These are phyloP conservation scores for Cataglyphis altisquamis DNA, from an alignment of 2,888 invertebrate species.

Conservation along the genomic window DNA sequence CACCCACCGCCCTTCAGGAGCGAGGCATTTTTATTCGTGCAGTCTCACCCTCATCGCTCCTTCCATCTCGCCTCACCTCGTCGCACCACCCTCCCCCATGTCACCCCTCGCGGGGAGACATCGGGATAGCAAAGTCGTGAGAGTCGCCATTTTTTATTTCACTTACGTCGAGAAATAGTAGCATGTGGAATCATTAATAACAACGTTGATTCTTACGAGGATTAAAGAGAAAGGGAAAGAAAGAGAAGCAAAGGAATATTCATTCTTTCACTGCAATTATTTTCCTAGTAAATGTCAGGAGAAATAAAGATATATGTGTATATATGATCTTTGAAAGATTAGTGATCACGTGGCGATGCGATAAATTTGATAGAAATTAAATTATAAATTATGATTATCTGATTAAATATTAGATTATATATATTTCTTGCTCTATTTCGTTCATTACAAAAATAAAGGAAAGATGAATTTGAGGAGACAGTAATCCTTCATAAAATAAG, in stretches of 20 bases:
- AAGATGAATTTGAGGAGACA: not conserved
- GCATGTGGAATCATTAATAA: conserved; percentile 75
- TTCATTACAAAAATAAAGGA: not conserved
- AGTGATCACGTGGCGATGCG: conserved; percentile 64
- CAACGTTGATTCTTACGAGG: conserved; percentile 73
- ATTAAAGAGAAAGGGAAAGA: conserved; percentile 64
- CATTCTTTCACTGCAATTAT: conserved; percentile 54
- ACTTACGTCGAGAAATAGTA: conserved; percentile 72
- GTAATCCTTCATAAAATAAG: not conserved
- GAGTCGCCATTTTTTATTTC: conserved; percentile 79
- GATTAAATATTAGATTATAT: not conserved
- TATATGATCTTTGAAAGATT: conserved; percentile 65
- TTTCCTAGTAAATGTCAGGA: conserved; percentile 62
- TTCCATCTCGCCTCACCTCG: conserved; percentile 73
- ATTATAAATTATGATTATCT: not conserved
- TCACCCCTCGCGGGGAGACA: conserved; percentile 76
- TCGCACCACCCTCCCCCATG: conserved; percentile 62
- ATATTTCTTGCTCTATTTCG: not conserved
- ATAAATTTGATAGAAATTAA: conserved; percentile 60
- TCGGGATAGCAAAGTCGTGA: conserved; percentile 78
- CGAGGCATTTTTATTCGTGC: conserved; percentile 85
- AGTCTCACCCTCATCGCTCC: conserved; percentile 73
- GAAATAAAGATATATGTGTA: conserved; percentile 58
- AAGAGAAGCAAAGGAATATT: conserved; percentile 5
- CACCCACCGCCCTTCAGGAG: conserved; percentile 71